Evolutionary conservation across 2,797 vertebrate genomes (phyloP), one percentile per base, ranked within the genome.

Genomic region (Cetoscarus ocellatus): DNA sequence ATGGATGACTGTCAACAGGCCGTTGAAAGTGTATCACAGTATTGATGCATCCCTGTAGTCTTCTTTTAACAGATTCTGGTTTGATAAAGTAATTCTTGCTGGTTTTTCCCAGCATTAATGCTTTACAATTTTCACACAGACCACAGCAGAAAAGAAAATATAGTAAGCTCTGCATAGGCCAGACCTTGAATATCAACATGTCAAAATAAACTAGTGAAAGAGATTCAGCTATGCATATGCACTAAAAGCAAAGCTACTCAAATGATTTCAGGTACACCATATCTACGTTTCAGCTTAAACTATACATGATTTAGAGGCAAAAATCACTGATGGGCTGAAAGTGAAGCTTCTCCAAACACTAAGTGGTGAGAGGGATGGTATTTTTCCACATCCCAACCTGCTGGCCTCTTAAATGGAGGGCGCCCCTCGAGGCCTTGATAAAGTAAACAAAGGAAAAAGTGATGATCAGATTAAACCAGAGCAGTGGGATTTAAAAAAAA

Each of bases 321-420:
- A 71, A 55, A 66, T 19, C 15, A 44, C 42, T 45, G 54, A 80
- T 79, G 66, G 67, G 56, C 61, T 81, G 66, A 78, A 66, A 77
- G 55, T 79, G 82, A 84, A 85, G 62, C 59, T 73, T 75, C 70
- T 88, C 78, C 80, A 85, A 88, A 52, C 77, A 47, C 67, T 73
- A 90, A 92, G 85, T 91, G 79, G 70, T 88, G 83, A 77, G n/a
- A 82, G 88, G 79, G 88, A 87, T 77, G 76, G 80, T 75, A 59
- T 79, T 79, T 79, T 71, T 86, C 80, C 67, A 69, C 77, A 83
- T 80, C 61, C 49, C 34, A 10, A 56, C 39, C 68, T 45, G 47
- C 90, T 75, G 65, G 67, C 59, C 65, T 85, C 65, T 82, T 77
- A 77, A 74, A 67, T 44, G 75, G 67, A 84, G 57, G 72, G 65